Evolutionary conservation across 2,113 vertebrate genomes (phyloP).

Genomic region (Xiphias gladius): DNA sequence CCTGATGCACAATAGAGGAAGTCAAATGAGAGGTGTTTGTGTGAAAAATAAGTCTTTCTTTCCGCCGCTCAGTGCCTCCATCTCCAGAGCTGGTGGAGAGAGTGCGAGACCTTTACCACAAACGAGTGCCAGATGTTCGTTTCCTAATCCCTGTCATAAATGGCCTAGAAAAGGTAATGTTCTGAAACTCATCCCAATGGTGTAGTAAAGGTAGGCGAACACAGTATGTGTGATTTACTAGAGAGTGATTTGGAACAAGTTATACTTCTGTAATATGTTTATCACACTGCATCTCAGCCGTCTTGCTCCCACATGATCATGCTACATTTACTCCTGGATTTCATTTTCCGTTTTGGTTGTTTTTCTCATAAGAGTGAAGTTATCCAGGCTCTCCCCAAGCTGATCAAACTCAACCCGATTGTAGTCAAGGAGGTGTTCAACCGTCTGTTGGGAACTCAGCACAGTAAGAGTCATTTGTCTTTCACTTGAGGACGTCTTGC

Average conservation of each 20-base stretch:
- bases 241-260: neutral
- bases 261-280: neutral
- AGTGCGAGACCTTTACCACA: conserved; percentile 95
- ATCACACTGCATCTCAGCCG: neutral
- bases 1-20: neutral
- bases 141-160: conserved; percentile 97
- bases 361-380: conserved; percentile 89
- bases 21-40: neutral
- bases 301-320: neutral
- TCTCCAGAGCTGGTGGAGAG: conserved; percentile 96
- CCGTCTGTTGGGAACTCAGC: conserved; percentile 93
- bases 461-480: conserved; percentile 84
- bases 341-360: neutral
- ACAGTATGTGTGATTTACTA: neutral
- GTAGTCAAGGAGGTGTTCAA: conserved; percentile 99
- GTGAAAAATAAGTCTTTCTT: neutral
- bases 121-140: conserved; percentile 93
- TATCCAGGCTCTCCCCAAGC: conserved; percentile 94
- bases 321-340: neutral
- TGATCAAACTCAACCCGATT: conserved; percentile 97
- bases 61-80: conserved; percentile 86
- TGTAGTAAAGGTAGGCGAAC: neutral
- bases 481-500: neutral
- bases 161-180: conserved; percentile 93
- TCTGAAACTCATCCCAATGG: neutral